Evolutionary conservation across 2,797 vertebrate genomes (phyloP).

Genomic region (Carapus acus): DNA sequence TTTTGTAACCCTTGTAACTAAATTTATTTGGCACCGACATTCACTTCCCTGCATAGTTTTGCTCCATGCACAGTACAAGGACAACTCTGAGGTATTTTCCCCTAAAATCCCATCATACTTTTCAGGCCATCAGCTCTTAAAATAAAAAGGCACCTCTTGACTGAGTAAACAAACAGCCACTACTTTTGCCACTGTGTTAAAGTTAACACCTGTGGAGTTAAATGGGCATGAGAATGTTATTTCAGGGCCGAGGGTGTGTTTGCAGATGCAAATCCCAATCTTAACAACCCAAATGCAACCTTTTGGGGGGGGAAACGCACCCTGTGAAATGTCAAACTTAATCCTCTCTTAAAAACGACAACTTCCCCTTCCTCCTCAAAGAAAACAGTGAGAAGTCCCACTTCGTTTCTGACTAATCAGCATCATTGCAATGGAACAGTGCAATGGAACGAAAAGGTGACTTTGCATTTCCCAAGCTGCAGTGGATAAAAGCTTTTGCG

Average conservation of each 20-base stretch:
- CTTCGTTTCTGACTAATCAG: slow-evolving; percentile 1
- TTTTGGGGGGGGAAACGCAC: slow-evolving; percentile 56
- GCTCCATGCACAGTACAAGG: too few relatives aligned
- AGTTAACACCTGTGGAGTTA: slow-evolving; percentile 50
- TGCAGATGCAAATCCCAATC: slow-evolving; percentile 60
- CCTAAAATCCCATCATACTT: too few relatives aligned
- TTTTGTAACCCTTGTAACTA: too few relatives aligned
- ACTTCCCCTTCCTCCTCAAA: not conserved
- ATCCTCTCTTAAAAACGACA: slow-evolving; percentile 17
- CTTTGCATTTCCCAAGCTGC: too few relatives aligned
- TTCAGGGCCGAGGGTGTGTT: slow-evolving; percentile 65
- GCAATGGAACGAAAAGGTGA: too few relatives aligned
- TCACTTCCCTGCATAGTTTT: too few relatives aligned
- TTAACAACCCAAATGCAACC: slow-evolving; percentile 53
- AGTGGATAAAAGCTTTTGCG: slow-evolving; percentile 42
- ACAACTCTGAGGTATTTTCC: too few relatives aligned
- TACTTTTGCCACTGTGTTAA: slow-evolving; percentile 63
- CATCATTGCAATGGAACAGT: not conserved
- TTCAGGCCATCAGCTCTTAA: too few relatives aligned
- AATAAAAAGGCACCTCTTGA: slow-evolving; percentile 6
- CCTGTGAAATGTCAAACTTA: slow-evolving; percentile 32
- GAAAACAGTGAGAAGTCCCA: not conserved
- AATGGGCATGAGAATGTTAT: slow-evolving; percentile 63
- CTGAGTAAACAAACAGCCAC: slow-evolving; percentile 49
- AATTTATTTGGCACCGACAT: too few relatives aligned